These are phyloP conservation scores for Grus americana DNA, from an alignment of 2,113 vertebrate species.

Conservation along the genomic window DNA sequence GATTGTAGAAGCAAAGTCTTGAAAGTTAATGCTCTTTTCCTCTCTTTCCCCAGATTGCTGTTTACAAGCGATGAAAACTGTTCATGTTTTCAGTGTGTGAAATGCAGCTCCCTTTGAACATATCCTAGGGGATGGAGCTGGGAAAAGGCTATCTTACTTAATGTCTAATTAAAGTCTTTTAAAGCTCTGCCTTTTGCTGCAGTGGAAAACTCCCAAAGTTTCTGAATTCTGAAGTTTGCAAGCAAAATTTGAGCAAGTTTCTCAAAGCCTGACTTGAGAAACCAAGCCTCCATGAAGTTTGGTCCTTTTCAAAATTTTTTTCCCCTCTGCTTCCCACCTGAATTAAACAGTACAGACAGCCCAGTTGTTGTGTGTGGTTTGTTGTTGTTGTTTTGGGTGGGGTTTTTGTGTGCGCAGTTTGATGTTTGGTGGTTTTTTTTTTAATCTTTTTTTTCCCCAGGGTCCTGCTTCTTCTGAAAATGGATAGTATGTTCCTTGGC, in stretches of 20 bases:
- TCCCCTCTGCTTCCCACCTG: not conserved
- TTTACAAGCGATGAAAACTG: conserved; percentile 9
- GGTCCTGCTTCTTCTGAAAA: not conserved
- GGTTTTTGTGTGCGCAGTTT: not conserved
- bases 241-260: not conserved
- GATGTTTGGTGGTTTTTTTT: not conserved
- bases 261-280: not conserved
- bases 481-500: not conserved
- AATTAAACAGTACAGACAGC: not conserved
- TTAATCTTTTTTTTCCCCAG: no score
- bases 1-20: not conserved
- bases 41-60: not conserved
- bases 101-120: not conserved
- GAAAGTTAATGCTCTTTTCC: conserved; percentile 6
- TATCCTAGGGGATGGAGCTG: not conserved
- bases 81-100: not conserved
- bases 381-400: no score
- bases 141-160: not conserved
- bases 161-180: not conserved
- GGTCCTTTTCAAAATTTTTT: not conserved
- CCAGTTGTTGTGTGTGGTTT: not conserved
- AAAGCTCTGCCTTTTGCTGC: not conserved
- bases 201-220: not conserved
- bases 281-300: not conserved
- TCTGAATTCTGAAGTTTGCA: not conserved